Conservation (phyloP, 2,797 vertebrate species). For the Denticeps clupeoides region DNA sequence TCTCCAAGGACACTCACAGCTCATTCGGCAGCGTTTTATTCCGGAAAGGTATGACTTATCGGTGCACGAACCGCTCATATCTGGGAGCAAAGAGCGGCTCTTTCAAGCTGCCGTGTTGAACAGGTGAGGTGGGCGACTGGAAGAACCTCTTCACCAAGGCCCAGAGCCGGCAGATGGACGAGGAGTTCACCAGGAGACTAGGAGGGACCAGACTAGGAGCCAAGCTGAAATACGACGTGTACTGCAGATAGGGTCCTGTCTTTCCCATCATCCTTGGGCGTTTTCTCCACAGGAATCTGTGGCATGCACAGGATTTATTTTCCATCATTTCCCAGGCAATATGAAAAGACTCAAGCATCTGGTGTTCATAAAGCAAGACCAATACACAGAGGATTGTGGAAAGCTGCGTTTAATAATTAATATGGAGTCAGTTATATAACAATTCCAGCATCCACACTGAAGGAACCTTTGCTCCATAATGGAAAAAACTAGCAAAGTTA, state of each 20-base stretch:
- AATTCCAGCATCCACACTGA: too few species aligned
- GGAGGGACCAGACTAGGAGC: constrained; percentile 39
- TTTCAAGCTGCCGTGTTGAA: neutral
- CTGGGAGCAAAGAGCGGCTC: neutral
- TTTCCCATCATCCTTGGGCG: too few species aligned
- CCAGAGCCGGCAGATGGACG: constrained; percentile 59
- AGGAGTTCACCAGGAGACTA: constrained; percentile 45
- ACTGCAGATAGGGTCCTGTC: constrained; percentile 38
- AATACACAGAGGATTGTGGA: neutral
- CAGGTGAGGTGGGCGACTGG: constrained; percentile 50
- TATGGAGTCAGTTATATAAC: too few species aligned
- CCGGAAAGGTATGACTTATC: constrained; percentile 44
- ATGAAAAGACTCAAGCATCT: too few species aligned
- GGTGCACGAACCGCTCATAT: too few species aligned
- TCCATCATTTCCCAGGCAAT: too few species aligned
- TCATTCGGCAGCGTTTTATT: constrained; percentile 34
- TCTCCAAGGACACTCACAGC: constrained; percentile 34
- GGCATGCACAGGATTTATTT: too few species aligned
- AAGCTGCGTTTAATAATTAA: too few species aligned
- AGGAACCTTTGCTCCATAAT: too few species aligned
- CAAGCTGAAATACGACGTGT: constrained; percentile 42
- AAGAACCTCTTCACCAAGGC: constrained; percentile 47
- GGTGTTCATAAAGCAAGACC: neutral
- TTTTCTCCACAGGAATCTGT: too few species aligned
- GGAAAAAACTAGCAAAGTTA: too few species aligned